Conservation (phyloP, 2,113 vertebrate genomes). For the Amia ocellicauda region DNA sequence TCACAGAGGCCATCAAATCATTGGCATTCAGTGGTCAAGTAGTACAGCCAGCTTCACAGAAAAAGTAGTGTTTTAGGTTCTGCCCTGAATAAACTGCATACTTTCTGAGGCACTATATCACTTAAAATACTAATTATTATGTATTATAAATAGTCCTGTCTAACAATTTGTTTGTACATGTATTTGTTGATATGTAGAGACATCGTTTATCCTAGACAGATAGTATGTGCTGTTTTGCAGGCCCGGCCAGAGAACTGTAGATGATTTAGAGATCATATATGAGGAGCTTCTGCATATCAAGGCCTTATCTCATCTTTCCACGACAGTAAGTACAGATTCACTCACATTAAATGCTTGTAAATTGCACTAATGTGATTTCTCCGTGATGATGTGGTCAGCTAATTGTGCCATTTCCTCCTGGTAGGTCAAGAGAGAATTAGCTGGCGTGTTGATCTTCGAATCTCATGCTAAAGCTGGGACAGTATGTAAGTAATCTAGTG, state of each 20-base stretch:
- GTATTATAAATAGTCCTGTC: too few species aligned
- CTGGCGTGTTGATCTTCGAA: constrained; percentile 93
- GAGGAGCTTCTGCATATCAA: constrained; percentile 97
- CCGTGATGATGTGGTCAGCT: not conserved
- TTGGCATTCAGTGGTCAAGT: too few species aligned
- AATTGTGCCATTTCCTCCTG: constrained; percentile 34
- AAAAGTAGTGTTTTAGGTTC: too few species aligned
- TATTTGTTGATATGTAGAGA: too few species aligned
- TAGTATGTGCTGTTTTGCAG: constrained; percentile 59
- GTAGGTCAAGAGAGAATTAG: constrained; percentile 91
- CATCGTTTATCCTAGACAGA: too few species aligned
- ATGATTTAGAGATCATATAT: constrained; percentile 96
- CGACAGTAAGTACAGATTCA: constrained; percentile 75
- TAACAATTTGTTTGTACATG: too few species aligned
- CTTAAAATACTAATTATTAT: too few species aligned
- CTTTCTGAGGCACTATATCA: too few species aligned
- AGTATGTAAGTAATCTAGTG: constrained; percentile 92
- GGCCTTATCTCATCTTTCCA: constrained; percentile 94
- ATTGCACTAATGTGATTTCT: not conserved
- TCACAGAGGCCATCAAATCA: too few species aligned
- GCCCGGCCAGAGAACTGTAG: constrained; percentile 84
- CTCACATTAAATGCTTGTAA: not conserved
- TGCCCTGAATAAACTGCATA: too few species aligned
- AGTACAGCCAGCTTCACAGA: too few species aligned
- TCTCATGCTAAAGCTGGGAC: constrained; percentile 93